Percentiles rank a stretch among this genome's conserved stretches.
Evolutionary conservation across 2,113 vertebrate genomes (phyloP).

Genomic region (Xenopus laevis): DNA sequence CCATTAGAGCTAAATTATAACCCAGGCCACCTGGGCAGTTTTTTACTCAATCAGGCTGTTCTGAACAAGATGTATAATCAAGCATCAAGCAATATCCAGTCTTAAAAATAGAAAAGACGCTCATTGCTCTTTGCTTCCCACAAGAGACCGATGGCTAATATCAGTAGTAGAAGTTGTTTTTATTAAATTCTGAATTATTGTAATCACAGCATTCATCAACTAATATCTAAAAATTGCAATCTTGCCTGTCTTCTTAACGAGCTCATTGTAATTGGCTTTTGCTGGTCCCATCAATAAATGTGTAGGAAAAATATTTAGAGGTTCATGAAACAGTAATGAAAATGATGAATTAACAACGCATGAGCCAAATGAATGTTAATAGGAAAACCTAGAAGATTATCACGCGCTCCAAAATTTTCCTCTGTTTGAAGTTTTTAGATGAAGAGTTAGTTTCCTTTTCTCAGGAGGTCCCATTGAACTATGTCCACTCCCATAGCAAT

Average conservation of each 20-base stretch:
- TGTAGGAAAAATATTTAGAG: slow-evolving; percentile 1
- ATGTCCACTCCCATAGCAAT: neutral
- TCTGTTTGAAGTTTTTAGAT: neutral
- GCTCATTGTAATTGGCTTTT: neutral
- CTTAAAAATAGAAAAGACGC: neutral
- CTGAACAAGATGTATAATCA: slow-evolving; percentile 12
- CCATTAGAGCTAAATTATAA: slow-evolving; percentile 58
- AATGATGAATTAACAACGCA: neutral
- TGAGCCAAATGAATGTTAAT: neutral
- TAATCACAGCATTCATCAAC: neutral
- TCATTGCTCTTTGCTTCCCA: neutral
- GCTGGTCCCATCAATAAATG: neutral
- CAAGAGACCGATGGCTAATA: neutral
- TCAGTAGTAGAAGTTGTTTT: neutral
- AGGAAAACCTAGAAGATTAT: neutral
- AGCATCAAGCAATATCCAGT: neutral
- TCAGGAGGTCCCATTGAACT: neutral
- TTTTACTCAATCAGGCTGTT: slow-evolving; percentile 37
- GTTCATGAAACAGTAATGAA: neutral
- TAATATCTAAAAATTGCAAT: neutral
- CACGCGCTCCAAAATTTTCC: neutral
- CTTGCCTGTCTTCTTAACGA: neutral
- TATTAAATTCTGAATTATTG: neutral
- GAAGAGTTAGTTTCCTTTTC: neutral
- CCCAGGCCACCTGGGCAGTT: slow-evolving; percentile 53